These are phyloP conservation scores for Tangara arthus DNA, from an alignment of 2,797 vertebrate genomes.

Conservation along the genomic window DNA sequence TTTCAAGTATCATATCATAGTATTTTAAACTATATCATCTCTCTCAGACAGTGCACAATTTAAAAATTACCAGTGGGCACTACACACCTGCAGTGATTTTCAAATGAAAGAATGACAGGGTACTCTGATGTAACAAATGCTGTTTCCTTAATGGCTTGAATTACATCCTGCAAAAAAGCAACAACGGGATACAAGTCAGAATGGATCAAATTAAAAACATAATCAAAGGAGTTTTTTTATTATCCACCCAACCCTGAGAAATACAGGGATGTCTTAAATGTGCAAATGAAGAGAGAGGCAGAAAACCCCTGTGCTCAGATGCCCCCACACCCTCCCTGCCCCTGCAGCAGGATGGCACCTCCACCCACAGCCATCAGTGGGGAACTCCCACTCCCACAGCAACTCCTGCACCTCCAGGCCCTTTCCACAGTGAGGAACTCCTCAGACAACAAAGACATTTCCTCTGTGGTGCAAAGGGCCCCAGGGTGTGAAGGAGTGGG, in stretches of 20 bases:
- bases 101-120: constrained; percentile 97
- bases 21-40: neutral
- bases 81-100: constrained; percentile 97
- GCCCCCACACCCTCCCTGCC: neutral
- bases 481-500: neutral
- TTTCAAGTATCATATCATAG: neutral
- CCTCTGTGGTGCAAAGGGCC: neutral
- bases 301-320: neutral
- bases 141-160: constrained; percentile 96
- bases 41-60: neutral
- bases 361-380: neutral
- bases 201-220: neutral
- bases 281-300: neutral
- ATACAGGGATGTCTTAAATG: neutral
- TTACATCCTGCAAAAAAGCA: constrained; percentile 87
- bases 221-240: neutral
- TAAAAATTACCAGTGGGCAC: neutral
- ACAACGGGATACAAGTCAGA: neutral
- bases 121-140: constrained; percentile 94
- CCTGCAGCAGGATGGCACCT: neutral
- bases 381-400: neutral
- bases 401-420: neutral
- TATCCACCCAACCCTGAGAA: neutral
- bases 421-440: neutral
- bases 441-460: neutral